A percentile compares a stretch with the other conserved stretches of the same genome.
These are phyloP conservation scores for Oligia latruncula DNA, from an alignment of 2,888 invertebrate genomes.

Conservation along the genomic window DNA sequence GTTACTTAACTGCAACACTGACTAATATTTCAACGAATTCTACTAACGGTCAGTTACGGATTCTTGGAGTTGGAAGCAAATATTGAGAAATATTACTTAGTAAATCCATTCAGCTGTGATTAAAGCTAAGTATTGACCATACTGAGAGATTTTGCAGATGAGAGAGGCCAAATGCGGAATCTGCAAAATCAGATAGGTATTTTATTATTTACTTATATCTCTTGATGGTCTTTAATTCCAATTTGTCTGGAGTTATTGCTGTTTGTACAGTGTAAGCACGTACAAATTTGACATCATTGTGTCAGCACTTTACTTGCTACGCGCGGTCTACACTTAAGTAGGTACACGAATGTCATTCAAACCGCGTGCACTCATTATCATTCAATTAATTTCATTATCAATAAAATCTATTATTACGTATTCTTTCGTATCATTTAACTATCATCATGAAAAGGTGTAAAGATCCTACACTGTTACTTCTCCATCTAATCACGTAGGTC, in stretches of 20 bases:
- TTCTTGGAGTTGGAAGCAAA: slow-evolving; percentile 39
- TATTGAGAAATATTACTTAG: slow-evolving; percentile 51
- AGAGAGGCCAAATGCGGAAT: no score
- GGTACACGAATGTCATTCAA: no score
- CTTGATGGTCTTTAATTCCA: slow-evolving; percentile 5
- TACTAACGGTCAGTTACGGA: slow-evolving; percentile 42
- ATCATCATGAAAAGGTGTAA: no score
- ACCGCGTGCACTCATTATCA: no score
- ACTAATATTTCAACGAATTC: slow-evolving; percentile 45
- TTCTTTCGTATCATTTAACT: no score
- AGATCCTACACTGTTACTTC: neutral
- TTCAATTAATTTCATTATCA: no score
- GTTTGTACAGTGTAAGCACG: no score
- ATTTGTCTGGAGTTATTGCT: slow-evolving; percentile 10
- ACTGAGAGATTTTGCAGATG: slow-evolving; percentile 4
- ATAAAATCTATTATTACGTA: no score
- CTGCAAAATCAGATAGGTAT: neutral
- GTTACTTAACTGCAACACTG: slow-evolving; percentile 35
- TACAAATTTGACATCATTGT: no score
- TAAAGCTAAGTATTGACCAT: slow-evolving; percentile 15
- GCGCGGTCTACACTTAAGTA: no score
- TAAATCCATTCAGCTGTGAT: slow-evolving; percentile 36
- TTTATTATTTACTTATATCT: neutral
- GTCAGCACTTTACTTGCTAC: no score
- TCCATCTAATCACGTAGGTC: slow-evolving; percentile 14